Base-by-base conservation (phyloP, 2,888 invertebrate genomes). In the Lithophane socia region DNA sequence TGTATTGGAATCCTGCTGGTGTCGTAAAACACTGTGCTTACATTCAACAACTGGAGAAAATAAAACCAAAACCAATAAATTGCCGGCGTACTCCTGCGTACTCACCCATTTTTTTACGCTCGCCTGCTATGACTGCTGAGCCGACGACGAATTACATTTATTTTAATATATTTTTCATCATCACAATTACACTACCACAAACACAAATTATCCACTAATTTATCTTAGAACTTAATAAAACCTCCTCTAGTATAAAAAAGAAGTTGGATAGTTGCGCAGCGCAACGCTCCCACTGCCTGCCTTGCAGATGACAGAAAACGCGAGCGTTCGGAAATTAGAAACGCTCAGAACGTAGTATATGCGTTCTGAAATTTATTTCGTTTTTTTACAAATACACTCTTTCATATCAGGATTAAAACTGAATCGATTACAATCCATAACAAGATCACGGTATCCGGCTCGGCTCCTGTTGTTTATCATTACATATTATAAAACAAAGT, bases 21-120 rank as follows among this genome's bases (percentile, higher is more conserved):
- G 18, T 42, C 8, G 58, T 56, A 78, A 79, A 75, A 77, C 72
- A 24, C 56, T 73, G 44, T 47, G 73, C 66, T 65, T 77, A 44
- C 37, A 77, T 73, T 66, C 67, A 77, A 73, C 12, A 77, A 79
- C 7, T 29, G 16, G 16, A 65, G 44, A 74, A 88, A 89, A 89
- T 88, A 88, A 90, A 90, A 89, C 81, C 73, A 88, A 90, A 87
- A 84, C 74, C 65, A 86, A 85, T 80, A 80, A 85, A 86, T 84
- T 91, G 91, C 95, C 95, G 95, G 95, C 91, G 88, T 88, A 95
- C 95, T 95, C 95, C 95, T 95, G 95, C 91, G 88, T 88, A 95
- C 95, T 95, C 92, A 96, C 96, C 96, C 96, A 96, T 96, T 92
- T 94, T 94, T 92, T 89, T 88, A 89, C 84, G 87, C 87, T 89